phyloP scores from a whole-genome alignment of 1,140 invertebrate species.

The Diorhabda carinulata region DNA sequence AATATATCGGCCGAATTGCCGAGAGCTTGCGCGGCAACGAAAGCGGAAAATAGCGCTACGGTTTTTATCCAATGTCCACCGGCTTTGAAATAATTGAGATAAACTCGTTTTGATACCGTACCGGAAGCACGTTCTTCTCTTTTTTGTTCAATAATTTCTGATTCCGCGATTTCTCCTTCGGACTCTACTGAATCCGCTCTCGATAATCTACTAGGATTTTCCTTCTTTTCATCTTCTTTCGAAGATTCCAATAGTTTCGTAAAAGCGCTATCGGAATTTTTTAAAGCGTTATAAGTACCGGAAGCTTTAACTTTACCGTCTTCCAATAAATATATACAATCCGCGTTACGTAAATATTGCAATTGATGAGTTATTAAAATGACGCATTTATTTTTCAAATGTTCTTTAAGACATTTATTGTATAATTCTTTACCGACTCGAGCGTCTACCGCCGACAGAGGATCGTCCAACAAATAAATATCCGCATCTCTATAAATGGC shows the following conservation, averaged over 20 bases:
- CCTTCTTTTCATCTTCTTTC: slow-evolving; percentile 46
- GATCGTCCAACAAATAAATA: slow-evolving; percentile 81
- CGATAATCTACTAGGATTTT: slow-evolving; percentile 11
- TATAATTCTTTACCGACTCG: slow-evolving; percentile 59
- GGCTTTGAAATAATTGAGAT: slow-evolving; percentile 25
- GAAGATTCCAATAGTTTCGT: slow-evolving; percentile 53
- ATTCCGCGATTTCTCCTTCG: slow-evolving; percentile 9
- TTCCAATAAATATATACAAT: slow-evolving; percentile 61
- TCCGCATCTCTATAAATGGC: slow-evolving; percentile 78
- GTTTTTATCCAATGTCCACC: slow-evolving; percentile 50
- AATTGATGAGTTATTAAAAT: slow-evolving; percentile 86
- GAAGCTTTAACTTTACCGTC: slow-evolving; percentile 57
- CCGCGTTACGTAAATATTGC: slow-evolving; percentile 75
- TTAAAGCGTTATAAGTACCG: slow-evolving; percentile 49
- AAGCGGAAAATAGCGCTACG: slow-evolving; percentile 52
- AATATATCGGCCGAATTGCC: slow-evolving; percentile 65
- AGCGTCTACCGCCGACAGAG: slow-evolving; percentile 72
- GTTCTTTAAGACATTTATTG: slow-evolving; percentile 63
- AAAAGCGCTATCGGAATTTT: slow-evolving; percentile 47
- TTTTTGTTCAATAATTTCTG: slow-evolving; percentile 32
- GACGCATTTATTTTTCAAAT: slow-evolving; percentile 67
- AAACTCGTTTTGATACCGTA: slow-evolving; percentile 22
- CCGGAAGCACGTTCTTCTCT: slow-evolving; percentile 31
- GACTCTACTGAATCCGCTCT: slow-evolving; percentile 36
- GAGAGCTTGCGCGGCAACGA: slow-evolving; percentile 57